A percentile compares a stretch with the other conserved stretches of the same genome.
Evolutionary conservation across 2,888 invertebrate genomes (phyloP).

Genomic region (Latrodectus hesperus): DNA sequence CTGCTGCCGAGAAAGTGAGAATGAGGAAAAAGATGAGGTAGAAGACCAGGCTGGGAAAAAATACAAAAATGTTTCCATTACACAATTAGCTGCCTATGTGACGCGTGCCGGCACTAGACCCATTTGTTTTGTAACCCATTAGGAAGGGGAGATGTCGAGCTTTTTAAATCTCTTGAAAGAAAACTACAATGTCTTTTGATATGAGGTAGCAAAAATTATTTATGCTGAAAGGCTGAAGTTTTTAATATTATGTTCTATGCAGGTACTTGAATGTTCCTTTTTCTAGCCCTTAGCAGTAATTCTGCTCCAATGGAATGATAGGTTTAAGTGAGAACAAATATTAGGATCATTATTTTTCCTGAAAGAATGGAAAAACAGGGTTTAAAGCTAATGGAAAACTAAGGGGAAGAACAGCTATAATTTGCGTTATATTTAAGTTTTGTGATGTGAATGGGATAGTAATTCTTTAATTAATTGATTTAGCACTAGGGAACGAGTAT

Average conservation of each 20-base stretch:
- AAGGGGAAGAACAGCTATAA: too few relatives aligned
- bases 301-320: neutral
- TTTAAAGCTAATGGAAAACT: too few relatives aligned
- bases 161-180: slow-evolving; percentile 42
- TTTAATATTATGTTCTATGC: neutral
- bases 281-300: neutral
- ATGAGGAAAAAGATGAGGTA: slow-evolving; percentile 37
- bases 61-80: slow-evolving; percentile 62
- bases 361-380: too few relatives aligned
- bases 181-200: slow-evolving; percentile 27
- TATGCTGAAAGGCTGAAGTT: slow-evolving; percentile 24
- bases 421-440: too few relatives aligned
- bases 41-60: slow-evolving; percentile 27
- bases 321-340: neutral
- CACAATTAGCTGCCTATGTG: slow-evolving; percentile 40
- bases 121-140: slow-evolving; percentile 53
- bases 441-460: too few relatives aligned
- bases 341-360: neutral
- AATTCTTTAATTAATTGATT: too few relatives aligned
- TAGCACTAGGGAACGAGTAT: too few relatives aligned
- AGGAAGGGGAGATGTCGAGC: slow-evolving; percentile 30
- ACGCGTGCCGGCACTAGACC: slow-evolving; percentile 22
- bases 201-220: slow-evolving; percentile 35
- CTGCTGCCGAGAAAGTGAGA: slow-evolving; percentile 48
- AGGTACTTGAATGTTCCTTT: neutral